Evolutionary conservation across 2,113 vertebrate species (phyloP).

Genomic region (Hemiprocne comata): DNA sequence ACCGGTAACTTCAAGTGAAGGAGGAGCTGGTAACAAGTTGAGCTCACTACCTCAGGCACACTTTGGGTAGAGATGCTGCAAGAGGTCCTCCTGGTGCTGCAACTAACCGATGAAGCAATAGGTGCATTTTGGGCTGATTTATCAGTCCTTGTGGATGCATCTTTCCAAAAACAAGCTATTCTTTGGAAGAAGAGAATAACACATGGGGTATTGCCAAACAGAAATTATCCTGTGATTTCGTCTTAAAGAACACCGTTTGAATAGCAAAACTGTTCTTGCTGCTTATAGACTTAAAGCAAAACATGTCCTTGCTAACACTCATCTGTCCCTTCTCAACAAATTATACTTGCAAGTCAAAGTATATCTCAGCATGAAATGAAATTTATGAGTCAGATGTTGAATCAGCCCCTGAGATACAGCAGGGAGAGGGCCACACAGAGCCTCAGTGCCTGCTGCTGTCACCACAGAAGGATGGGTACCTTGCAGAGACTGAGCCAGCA

Average conservation of each 20-base stretch:
- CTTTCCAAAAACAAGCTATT: not conserved
- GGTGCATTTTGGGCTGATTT: not conserved
- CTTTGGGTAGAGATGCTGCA: not conserved
- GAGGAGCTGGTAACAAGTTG: not conserved
- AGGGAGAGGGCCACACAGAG: not conserved
- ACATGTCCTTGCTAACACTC: not conserved
- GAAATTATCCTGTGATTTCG: not conserved
- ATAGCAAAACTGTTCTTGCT: not conserved
- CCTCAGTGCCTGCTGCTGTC: not conserved
- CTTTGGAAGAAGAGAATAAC: not conserved
- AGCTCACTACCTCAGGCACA: not conserved
- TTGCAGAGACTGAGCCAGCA: not conserved
- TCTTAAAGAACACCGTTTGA: not conserved
- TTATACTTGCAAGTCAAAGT: not conserved
- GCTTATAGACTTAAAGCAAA: not conserved
- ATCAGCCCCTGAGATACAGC: not conserved
- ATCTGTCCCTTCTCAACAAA: not conserved
- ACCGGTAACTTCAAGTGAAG: constrained; percentile 1
- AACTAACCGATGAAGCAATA: not conserved
- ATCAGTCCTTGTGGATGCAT: not conserved
- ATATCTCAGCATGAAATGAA: not conserved
- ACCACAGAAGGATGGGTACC: not conserved
- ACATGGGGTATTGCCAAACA: not conserved
- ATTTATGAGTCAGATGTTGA: not conserved
- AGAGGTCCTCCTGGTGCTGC: not conserved